These are phyloP conservation scores for Caenorhabditis angaria DNA, from an alignment of 2,888 invertebrate species.

Conservation along the genomic window DNA sequence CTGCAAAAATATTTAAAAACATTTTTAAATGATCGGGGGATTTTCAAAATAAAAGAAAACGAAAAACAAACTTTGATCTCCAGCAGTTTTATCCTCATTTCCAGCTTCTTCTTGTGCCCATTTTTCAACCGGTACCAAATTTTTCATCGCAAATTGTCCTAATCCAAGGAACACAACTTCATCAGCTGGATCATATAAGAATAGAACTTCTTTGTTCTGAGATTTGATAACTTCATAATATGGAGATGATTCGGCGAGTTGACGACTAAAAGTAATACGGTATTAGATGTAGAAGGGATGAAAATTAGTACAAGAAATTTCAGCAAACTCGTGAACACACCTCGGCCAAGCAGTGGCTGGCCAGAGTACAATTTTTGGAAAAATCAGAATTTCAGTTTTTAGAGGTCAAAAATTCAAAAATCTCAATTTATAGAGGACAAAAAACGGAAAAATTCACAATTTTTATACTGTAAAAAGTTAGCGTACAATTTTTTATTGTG, in stretches of 20 bases:
- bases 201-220: constrained; percentile 88
- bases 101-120: constrained; percentile 78
- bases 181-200: constrained; percentile 96
- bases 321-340: too few relatives aligned
- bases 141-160: constrained; percentile 84
- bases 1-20: constrained; percentile 73
- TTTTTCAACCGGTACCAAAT: constrained; percentile 88
- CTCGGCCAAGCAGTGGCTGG: too few relatives aligned
- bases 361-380: too few relatives aligned
- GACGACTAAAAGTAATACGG: constrained; percentile 79
- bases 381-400: too few relatives aligned
- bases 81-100: constrained; percentile 63
- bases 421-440: too few relatives aligned
- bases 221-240: constrained; percentile 91
- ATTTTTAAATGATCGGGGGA: background rate
- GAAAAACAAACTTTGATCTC: constrained; percentile 39
- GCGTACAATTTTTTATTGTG: too few relatives aligned
- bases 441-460: too few relatives aligned
- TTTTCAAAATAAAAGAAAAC: background rate
- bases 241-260: constrained; percentile 90
- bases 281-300: background rate
- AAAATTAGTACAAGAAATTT: background rate
- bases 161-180: constrained; percentile 82
- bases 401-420: too few relatives aligned
- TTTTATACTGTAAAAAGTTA: too few relatives aligned